These are phyloP conservation scores for Harpagoxenus sublaevis DNA, from an alignment of 2,888 invertebrate species.

Conservation along the genomic window DNA sequence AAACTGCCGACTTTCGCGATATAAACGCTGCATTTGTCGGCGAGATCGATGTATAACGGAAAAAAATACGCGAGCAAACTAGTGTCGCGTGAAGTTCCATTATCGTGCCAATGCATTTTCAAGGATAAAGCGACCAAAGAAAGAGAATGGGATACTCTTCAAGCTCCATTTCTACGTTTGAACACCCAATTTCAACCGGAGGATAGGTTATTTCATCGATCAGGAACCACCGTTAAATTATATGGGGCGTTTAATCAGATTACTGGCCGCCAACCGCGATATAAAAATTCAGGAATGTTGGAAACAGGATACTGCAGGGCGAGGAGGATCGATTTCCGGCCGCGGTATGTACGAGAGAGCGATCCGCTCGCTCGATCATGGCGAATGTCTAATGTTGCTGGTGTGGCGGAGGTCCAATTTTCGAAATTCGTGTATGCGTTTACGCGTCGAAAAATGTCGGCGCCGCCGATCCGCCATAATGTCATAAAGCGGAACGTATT, in stretches of 20 bases:
- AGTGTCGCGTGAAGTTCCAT: conserved; percentile 31
- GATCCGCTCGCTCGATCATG: conserved; percentile 40
- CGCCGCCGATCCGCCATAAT: background rate
- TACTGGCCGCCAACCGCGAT: conserved; percentile 56
- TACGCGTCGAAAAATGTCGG: conserved; percentile 12
- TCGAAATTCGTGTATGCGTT: conserved; percentile 22
- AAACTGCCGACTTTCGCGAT: background rate
- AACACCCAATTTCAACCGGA: conserved; percentile 49
- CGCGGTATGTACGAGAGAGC: conserved; percentile 3
- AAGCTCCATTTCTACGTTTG: conserved; percentile 44
- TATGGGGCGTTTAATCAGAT: conserved; percentile 71
- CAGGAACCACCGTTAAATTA: conserved; percentile 64
- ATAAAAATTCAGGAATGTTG: conserved; percentile 63
- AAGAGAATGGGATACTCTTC: conserved; percentile 34
- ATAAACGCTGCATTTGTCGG: conserved; percentile 10
- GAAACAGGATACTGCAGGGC: background rate
- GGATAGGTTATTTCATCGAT: conserved; percentile 40
- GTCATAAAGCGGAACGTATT: conserved; percentile 25
- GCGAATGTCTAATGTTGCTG: conserved; percentile 42
- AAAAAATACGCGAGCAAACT: conserved; percentile 3
- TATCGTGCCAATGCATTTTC: conserved; percentile 22
- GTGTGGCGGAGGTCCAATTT: background rate
- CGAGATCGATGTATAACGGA: conserved; percentile 1
- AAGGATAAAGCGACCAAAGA: background rate
- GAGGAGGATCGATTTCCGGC: conserved; percentile 56